Conservation (phyloP, 2,888 invertebrate species). For the Euplexia lucipara region DNA sequence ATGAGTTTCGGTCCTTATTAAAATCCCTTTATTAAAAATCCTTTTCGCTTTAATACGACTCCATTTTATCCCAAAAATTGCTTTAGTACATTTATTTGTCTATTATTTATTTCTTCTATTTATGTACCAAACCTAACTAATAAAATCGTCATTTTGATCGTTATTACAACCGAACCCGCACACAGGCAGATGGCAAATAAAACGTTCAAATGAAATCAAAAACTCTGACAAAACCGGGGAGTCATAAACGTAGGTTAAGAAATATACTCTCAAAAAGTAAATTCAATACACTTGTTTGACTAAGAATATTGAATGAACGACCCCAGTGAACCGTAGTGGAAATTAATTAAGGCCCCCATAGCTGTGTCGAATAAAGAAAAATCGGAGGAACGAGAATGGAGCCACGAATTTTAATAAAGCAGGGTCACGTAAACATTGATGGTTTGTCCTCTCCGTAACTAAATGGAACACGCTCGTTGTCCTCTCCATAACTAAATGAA, state of each 20-base stretch:
- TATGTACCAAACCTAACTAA: slow-evolving; percentile 21
- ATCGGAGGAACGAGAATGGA: slow-evolving; percentile 76
- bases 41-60: slow-evolving; percentile 7
- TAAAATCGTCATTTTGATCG: slow-evolving; percentile 37
- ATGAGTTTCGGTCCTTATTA: slow-evolving; percentile 3
- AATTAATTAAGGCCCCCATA: slow-evolving; percentile 85
- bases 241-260: slow-evolving; percentile 52
- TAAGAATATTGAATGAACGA: slow-evolving; percentile 70
- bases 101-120: slow-evolving; percentile 6
- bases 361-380: slow-evolving; percentile 71
- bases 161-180: slow-evolving; percentile 36
- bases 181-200: slow-evolving; percentile 50
- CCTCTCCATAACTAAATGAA: slow-evolving; percentile 38
- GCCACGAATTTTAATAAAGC: slow-evolving; percentile 88
- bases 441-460: slow-evolving; percentile 59
- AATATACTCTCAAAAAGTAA: slow-evolving; percentile 60
- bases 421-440: slow-evolving; percentile 87
- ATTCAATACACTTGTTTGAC: slow-evolving; percentile 67
- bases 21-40: slow-evolving; percentile 24
- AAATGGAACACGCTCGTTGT: slow-evolving; percentile 66
- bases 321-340: slow-evolving; percentile 74
- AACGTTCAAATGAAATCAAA: slow-evolving; percentile 56
- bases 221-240: slow-evolving; percentile 44
- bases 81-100: slow-evolving; percentile 6
- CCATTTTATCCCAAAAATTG: slow-evolving; percentile 14